A percentile compares a stretch with the other conserved stretches of the same genome.
These are phyloP conservation scores for Acrocephalus kingi DNA, from an alignment of 2,113 vertebrate genomes.

Conservation along the genomic window DNA sequence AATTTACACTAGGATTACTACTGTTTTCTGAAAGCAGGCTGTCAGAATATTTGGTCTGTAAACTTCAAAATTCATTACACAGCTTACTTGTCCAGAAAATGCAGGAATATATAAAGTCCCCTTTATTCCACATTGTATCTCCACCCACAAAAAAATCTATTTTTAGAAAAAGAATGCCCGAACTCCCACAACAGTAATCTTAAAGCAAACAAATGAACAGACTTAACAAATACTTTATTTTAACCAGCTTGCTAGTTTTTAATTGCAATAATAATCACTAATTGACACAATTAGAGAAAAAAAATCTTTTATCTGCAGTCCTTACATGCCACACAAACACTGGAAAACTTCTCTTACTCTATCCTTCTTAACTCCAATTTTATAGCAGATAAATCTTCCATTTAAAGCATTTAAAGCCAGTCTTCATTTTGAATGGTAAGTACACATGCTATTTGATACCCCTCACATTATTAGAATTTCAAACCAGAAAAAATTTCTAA, in stretches of 20 bases:
- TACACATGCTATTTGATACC: neutral
- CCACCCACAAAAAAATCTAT: neutral
- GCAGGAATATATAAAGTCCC: neutral
- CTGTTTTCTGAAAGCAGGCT: neutral
- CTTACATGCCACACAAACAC: neutral
- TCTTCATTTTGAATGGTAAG: neutral
- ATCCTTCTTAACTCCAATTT: neutral
- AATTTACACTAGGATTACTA: neutral
- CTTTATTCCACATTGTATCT: neutral
- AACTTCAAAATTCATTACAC: neutral
- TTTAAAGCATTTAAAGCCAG: neutral
- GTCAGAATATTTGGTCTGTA: neutral
- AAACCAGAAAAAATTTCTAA: neutral
- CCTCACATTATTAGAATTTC: neutral
- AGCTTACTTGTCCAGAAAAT: neutral
- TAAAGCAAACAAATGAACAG: neutral
- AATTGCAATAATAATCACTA: neutral
- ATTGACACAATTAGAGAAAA: neutral
- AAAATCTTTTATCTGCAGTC: neutral
- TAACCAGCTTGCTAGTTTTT: neutral
- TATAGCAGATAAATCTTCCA: neutral
- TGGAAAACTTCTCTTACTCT: neutral
- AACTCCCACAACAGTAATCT: neutral
- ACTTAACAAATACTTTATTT: neutral
- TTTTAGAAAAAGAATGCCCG: neutral